A percentile compares a stretch with the other conserved stretches of the same genome.
phyloP scores from a whole-genome alignment of 1,140 invertebrate genomes.

The Drosophila obscura region DNA sequence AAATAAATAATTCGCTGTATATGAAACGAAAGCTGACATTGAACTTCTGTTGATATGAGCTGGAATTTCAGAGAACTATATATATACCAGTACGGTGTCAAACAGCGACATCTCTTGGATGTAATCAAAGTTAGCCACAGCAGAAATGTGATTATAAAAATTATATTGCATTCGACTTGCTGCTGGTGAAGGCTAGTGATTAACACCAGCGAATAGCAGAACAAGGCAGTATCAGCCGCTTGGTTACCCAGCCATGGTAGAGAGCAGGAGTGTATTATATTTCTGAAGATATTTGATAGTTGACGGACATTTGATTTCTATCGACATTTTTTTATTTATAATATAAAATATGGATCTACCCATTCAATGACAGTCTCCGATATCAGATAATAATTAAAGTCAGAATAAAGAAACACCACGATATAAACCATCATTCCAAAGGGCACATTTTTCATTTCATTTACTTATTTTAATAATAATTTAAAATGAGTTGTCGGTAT shows the following conservation, averaged over 20 bases:
- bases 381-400: no score
- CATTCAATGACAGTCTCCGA: no score
- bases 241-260: not conserved
- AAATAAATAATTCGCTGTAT: no score
- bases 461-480: constrained; percentile 5
- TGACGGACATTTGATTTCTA: no score
- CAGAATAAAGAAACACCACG: no score
- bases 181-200: constrained; percentile 30
- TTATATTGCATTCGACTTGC: constrained; percentile 33
- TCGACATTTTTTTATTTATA: no score
- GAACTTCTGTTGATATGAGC: no score
- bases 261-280: not conserved
- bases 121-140: constrained; percentile 16
- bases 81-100: not conserved
- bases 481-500: no score
- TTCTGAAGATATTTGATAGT: no score
- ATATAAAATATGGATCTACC: no score
- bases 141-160: constrained; percentile 38
- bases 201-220: constrained; percentile 30
- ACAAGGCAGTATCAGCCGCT: constrained; percentile 6
- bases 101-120: not conserved
- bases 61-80: not conserved
- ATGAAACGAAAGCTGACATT: no score
- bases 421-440: not conserved
- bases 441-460: no score